These are phyloP conservation scores for Zapornia atra DNA, from an alignment of 2,113 vertebrate species.

Conservation along the genomic window DNA sequence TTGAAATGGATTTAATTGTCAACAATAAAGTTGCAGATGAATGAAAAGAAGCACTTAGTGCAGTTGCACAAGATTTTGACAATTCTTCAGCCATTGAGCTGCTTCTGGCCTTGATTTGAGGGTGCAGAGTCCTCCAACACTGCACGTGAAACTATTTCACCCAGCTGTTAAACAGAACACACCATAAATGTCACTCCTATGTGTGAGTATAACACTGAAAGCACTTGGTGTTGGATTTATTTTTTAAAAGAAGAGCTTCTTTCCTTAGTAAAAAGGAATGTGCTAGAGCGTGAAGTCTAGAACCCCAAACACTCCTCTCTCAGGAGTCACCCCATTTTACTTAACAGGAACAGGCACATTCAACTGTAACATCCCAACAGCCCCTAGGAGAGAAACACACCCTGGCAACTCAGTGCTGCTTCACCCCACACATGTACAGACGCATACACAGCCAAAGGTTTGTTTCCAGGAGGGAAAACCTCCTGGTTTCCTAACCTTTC, in stretches of 20 bases:
- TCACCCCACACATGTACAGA: background rate
- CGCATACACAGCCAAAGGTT: background rate
- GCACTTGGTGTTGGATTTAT: background rate
- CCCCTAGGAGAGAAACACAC: background rate
- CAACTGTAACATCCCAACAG: background rate
- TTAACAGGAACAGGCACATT: background rate
- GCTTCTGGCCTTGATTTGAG: conserved; percentile 30
- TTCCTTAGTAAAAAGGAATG: background rate
- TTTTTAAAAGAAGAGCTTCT: background rate
- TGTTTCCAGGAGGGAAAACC: background rate
- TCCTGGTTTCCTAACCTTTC: conserved; percentile 20
- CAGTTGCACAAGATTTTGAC: conserved; percentile 41
- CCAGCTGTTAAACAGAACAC: background rate
- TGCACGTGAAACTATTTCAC: background rate
- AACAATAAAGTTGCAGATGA: conserved; percentile 42
- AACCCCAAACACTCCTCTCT: background rate
- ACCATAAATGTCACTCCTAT: background rate
- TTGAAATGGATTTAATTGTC: conserved; percentile 51
- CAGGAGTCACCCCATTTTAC: background rate
- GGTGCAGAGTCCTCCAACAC: background rate
- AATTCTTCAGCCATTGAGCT: conserved; percentile 32
- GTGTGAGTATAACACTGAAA: background rate
- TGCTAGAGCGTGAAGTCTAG: background rate
- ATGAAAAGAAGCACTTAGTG: conserved; percentile 39
- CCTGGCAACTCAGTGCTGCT: background rate